Conservation (phyloP, 2,113 vertebrate genomes). For the Mustela nigripes region DNA sequence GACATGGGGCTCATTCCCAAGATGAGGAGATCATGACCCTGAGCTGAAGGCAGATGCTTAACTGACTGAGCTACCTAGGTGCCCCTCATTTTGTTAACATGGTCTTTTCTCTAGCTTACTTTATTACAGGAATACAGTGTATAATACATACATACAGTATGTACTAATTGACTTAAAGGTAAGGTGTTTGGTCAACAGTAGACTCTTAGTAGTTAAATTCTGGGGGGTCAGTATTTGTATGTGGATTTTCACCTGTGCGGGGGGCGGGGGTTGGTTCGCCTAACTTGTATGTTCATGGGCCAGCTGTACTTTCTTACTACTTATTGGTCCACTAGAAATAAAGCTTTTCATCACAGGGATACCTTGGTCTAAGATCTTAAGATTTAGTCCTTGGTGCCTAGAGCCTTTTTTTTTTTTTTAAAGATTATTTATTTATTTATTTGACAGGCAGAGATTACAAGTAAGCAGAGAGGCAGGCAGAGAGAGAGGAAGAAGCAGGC, state of each 20-base stretch:
- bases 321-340: not conserved
- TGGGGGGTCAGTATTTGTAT: not conserved
- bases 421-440: too few relatives aligned
- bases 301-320: not conserved
- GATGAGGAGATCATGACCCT: not conserved
- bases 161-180: not conserved
- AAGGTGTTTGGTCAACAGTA: not conserved
- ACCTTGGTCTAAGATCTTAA: not conserved
- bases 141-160: not conserved
- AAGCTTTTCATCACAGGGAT: not conserved
- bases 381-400: constrained; percentile 2
- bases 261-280: not conserved
- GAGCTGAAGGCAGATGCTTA: not conserved
- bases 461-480: too few relatives aligned
- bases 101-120: not conserved
- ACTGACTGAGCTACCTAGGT: not conserved
- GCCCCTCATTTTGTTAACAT: not conserved
- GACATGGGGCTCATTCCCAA: not conserved
- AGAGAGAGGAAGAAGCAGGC: too few relatives aligned
- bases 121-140: not conserved
- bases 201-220: not conserved
- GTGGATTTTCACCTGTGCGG: not conserved
- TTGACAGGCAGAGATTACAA: too few relatives aligned
- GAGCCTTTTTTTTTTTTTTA: not conserved
- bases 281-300: not conserved